These are phyloP conservation scores for Zeuzera pyrina DNA, from an alignment of 2,888 invertebrate species.

Conservation along the genomic window DNA sequence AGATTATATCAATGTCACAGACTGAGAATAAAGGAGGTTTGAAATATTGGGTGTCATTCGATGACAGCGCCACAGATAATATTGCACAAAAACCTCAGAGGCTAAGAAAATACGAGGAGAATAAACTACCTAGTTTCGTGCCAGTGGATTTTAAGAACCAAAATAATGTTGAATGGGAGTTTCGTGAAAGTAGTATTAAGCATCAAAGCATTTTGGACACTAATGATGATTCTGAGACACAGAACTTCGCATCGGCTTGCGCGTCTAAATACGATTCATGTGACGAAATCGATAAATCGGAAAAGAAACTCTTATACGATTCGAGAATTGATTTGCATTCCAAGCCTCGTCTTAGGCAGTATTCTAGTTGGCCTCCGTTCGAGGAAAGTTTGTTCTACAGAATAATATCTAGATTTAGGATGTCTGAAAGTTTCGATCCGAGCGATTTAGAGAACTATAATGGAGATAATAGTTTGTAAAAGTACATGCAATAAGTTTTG, in stretches of 20 bases:
- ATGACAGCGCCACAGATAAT: constrained; percentile 30
- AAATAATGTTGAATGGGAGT: background rate
- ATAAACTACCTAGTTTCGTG: constrained; percentile 46
- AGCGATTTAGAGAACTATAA: constrained; percentile 31
- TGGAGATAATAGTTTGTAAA: background rate
- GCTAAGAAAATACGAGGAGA: constrained; percentile 23
- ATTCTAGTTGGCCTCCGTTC: constrained; percentile 56
- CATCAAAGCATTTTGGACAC: too few species aligned
- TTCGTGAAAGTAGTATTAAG: background rate
- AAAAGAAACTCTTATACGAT: constrained; percentile 33
- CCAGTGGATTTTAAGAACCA: constrained; percentile 24
- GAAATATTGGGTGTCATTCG: constrained; percentile 63
- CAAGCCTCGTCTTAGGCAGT: constrained; percentile 19
- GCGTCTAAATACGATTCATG: constrained; percentile 20
- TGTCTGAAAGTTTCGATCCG: constrained; percentile 61
- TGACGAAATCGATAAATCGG: constrained; percentile 11
- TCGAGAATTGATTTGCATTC: constrained; percentile 22
- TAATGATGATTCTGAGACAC: constrained; percentile 7
- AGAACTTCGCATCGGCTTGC: constrained; percentile 21
- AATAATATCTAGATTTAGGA: constrained; percentile 52
- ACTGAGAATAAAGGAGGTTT: constrained; percentile 49
- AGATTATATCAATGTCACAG: constrained; percentile 55
- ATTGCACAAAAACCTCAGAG: constrained; percentile 13
- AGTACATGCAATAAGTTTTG: too few species aligned
- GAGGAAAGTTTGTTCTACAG: constrained; percentile 54